Evolutionary conservation across 92 coral and sea anemone genomes (phyloP).

Genomic region (Palythoa grandiflora): DNA sequence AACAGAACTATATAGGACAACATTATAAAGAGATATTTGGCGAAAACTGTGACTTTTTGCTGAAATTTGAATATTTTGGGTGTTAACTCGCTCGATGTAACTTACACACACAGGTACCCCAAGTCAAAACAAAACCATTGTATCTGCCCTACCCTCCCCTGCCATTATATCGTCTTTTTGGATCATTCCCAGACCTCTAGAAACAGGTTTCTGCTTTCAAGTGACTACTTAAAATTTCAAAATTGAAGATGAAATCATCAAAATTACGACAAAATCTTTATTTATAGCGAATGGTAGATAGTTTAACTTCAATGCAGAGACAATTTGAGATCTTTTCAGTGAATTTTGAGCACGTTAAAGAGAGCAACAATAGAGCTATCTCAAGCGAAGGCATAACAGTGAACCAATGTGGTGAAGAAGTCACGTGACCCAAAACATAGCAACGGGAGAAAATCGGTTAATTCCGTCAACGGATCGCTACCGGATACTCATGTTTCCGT

Average conservation of each 20-base stretch:
- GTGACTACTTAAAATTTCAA: constrained; percentile 21
- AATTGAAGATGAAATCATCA: background rate
- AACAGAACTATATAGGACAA: constrained; percentile 13
- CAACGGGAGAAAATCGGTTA: constrained; percentile 53
- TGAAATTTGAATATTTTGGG: constrained; percentile 12
- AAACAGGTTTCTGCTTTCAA: constrained; percentile 28
- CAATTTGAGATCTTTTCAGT: constrained; percentile 30
- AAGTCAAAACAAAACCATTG: constrained; percentile 45
- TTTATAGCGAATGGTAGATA: constrained; percentile 17
- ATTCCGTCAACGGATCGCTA: no score
- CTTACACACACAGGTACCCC: constrained; percentile 34
- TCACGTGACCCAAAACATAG: constrained; percentile 43
- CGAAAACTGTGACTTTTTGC: constrained; percentile 19
- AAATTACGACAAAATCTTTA: constrained; percentile 12
- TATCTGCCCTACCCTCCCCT: constrained; percentile 50
- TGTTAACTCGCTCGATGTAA: constrained; percentile 17
- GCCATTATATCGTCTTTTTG: constrained; percentile 26
- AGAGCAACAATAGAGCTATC: constrained; percentile 26
- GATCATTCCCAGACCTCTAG: constrained; percentile 33
- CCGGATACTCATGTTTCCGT: no score
- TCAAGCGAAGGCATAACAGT: constrained; percentile 21
- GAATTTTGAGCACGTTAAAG: background rate
- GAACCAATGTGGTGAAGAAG: constrained; percentile 14
- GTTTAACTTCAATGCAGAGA: constrained; percentile 34
- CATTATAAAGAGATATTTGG: constrained; percentile 34